Percentiles rank a stretch among this genome's conserved stretches.
phyloP scores from a whole-genome alignment of 2,113 vertebrate genomes.

The Synchiropus splendidus region DNA sequence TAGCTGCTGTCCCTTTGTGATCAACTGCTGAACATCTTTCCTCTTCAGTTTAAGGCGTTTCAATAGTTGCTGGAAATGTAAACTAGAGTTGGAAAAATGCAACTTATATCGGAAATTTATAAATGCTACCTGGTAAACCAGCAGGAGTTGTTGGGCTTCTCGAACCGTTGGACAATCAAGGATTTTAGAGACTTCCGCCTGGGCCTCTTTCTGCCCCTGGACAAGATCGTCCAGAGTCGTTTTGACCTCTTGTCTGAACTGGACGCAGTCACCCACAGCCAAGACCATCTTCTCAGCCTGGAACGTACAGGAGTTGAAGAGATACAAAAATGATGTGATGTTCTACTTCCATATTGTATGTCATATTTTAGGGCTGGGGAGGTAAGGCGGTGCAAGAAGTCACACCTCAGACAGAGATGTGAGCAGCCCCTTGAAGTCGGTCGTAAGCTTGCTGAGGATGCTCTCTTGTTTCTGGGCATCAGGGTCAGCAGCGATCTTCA shows the following conservation, averaged over 20 bases:
- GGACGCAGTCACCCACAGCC: constrained; percentile 81
- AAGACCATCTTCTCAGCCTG: constrained; percentile 84
- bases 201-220: constrained; percentile 76
- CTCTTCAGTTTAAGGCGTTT: constrained; percentile 77
- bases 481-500: constrained; percentile 69
- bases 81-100: no score
- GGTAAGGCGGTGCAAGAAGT: no score
- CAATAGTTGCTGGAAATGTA: constrained; percentile 73
- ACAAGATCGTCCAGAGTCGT: constrained; percentile 77
- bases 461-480: constrained; percentile 76
- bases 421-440: constrained; percentile 76
- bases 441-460: constrained; percentile 75
- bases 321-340: no score
- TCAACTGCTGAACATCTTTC: constrained; percentile 79
- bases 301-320: constrained; percentile 3
- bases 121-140: constrained; percentile 78
- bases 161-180: constrained; percentile 78
- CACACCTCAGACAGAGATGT: constrained; percentile 76
- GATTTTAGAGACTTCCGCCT: constrained; percentile 76
- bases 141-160: constrained; percentile 83
- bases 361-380: no score
- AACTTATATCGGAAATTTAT: no score
- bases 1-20: constrained; percentile 71
- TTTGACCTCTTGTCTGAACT: constrained; percentile 82
- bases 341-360: no score